These are phyloP conservation scores for Gopherus evgoodei DNA, from an alignment of 2,113 vertebrate species.

Conservation along the genomic window DNA sequence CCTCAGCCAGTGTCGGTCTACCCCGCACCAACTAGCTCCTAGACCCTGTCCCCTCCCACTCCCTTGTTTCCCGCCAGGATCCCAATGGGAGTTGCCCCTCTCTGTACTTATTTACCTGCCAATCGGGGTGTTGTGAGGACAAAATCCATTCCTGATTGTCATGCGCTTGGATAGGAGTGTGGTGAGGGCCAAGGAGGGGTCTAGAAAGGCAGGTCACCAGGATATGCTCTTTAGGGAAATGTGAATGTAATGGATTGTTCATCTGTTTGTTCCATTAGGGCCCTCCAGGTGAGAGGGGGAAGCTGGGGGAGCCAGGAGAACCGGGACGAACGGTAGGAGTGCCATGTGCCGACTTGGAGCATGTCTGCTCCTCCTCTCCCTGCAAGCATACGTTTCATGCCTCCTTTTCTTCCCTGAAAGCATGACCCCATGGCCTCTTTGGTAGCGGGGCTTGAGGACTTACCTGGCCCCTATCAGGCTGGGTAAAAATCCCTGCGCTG, in stretches of 20 bases:
- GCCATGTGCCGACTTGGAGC: background rate
- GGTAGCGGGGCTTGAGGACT: background rate
- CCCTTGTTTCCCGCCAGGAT: background rate
- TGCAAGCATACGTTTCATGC: background rate
- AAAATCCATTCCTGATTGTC: background rate
- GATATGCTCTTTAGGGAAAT: background rate
- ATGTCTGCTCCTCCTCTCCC: background rate
- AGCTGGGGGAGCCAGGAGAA: slow-evolving; percentile 76
- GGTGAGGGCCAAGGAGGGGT: background rate
- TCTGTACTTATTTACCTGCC: background rate
- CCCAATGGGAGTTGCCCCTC: background rate
- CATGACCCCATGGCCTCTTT: background rate
- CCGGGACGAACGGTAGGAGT: slow-evolving; percentile 74
- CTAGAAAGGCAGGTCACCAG: background rate
- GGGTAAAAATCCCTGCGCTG: background rate
- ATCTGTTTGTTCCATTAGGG: slow-evolving; percentile 72
- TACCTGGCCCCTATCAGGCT: background rate
- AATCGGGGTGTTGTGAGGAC: background rate
- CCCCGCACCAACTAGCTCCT: background rate
- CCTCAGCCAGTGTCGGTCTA: background rate
- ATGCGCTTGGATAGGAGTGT: background rate
- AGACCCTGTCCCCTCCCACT: background rate
- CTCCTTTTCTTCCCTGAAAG: background rate
- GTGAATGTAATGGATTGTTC: background rate
- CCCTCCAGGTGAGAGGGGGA: slow-evolving; percentile 77